These are phyloP conservation scores for Saccostrea glomerata DNA, from an alignment of 1,140 invertebrate genomes.

Conservation along the genomic window DNA sequence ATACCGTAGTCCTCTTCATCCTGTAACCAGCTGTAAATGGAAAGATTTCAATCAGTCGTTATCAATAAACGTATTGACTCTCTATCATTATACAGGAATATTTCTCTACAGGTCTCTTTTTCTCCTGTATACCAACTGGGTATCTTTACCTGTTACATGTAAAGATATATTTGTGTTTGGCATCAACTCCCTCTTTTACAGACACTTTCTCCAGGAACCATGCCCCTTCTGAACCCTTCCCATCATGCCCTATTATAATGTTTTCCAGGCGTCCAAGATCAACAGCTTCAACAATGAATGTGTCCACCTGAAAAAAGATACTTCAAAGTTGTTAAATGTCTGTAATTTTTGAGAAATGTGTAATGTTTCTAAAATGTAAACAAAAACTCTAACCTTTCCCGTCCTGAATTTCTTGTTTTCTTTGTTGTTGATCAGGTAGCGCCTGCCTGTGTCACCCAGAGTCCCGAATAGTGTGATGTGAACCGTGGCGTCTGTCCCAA, in stretches of 20 bases:
- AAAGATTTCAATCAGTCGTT: no score
- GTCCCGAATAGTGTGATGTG: conserved; percentile 70
- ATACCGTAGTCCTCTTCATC: conserved; percentile 49
- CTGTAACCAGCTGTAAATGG: conserved; percentile 47
- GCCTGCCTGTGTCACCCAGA: conserved; percentile 69
- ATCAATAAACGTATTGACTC: no score
- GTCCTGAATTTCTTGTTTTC: conserved; percentile 67
- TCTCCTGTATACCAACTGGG: neutral
- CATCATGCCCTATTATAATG: conserved; percentile 74
- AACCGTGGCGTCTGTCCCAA: conserved; percentile 71
- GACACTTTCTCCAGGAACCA: conserved; percentile 75
- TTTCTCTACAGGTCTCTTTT: neutral
- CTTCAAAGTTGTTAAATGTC: neutral
- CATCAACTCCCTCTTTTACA: conserved; percentile 63
- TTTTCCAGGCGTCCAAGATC: conserved; percentile 71
- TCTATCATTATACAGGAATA: no score
- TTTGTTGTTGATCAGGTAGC: conserved; percentile 63
- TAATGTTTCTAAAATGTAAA: neutral
- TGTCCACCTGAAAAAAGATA: conserved; percentile 64
- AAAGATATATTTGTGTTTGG: conserved; percentile 64
- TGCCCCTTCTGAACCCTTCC: conserved; percentile 62
- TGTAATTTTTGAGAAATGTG: no score
- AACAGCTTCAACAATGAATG: conserved; percentile 72
- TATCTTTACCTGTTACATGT: conserved; percentile 65
- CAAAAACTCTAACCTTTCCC: conserved; percentile 60